Base-by-base conservation (phyloP, 2,888 invertebrate species). In the Drosophila testacea region DNA sequence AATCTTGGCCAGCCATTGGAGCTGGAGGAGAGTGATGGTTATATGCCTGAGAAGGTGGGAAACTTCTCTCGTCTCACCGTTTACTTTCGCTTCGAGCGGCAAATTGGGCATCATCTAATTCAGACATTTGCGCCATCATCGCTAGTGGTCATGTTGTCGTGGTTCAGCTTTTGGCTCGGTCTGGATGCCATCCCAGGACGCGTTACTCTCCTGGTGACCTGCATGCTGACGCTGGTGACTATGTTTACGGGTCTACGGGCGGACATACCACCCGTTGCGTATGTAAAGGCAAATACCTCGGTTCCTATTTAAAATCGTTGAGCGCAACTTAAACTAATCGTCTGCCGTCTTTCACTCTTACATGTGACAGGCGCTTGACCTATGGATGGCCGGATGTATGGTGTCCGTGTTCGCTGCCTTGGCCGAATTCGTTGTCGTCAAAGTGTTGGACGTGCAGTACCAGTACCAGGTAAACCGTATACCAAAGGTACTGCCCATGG, bases 331-430 rank as follows among this genome's bases (percentile, higher is more conserved):
- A 56, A 60, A 38, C 27, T 7, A 34, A 50, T 22, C 6, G n/a
- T 38, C 22, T 71, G 88, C n/a, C 44, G 55, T 27, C 27, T 47
- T 36, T 47, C n/a, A 59, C 36, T 32, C 7, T 71, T 71, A n/a
- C 52, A 52, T 61, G 42, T 91, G 48, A 13, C 90, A 96, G 96
- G 96, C 96, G 2, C 92, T 97, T 42, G 97, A 97, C 91, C 93
- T 97, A 9, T 97, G 97, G 97, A 97, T 97, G 96, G 96, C 97
- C 4, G 96, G 96, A 5, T 97, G 97, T 88, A 97, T 97, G 96
- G 94, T 96, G 85, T 96, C 97, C 69, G 96, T 97, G 4, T 97
- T 97, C 89, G 96, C 96, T 0, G 96, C 97, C 0, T 93, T 97
- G 22, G 96, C 95, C 16, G 97, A 97, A 93, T 97, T 97, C 85